Base-by-base conservation (phyloP, 1,140 invertebrate species). In the Caenorhabditis tropicalis region DNA sequence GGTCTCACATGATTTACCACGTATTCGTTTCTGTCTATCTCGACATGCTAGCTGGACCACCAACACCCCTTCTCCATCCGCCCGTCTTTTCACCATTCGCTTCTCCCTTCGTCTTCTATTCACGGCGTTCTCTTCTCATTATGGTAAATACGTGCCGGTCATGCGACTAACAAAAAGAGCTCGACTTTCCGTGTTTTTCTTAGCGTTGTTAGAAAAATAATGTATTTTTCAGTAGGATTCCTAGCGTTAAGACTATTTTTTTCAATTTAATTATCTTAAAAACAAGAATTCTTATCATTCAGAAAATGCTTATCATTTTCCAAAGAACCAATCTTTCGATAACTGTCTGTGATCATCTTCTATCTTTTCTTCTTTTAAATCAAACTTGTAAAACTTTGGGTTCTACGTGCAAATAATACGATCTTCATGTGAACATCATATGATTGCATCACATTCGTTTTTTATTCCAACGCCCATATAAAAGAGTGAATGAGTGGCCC, bases 1-100 rank as follows among this genome's bases (percentile, higher is more conserved):
- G n/a, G 65, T 43, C 65, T 74, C 65, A 74, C 65, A 74, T 74
- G 65, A 74, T 74, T 74, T 43, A 74, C 65, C 65, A 74, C 65
- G 65, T 74, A 74, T 74, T 74, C 65, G 36, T 27, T 33, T 39
- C 33, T 74, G 65, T 39, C 33, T 74, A 36, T 74, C 65, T 74
- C n/a, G 36, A 24, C 36, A 15, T 33, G 36, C 36, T 43, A 29
- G 60, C 51, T 31, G 56, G 56, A 58, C 56, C 56, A 58, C 56
- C 56, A 58, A 74, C 36, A 33, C 36, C 12, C 31, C 65, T 74
- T 36, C 36, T 74, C 24, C 39, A 12, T 43, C 39, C 5, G 5
- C 39, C 36, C 31, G 2, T 31, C 43, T 74, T 74, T n/a, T 33
- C 2, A n/a, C 39, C 12, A 43, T 43, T n/a, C 65, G 65, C 43